Evolutionary conservation across 2,888 invertebrate species (phyloP).

Genomic region (Ochlodes sylvanus): DNA sequence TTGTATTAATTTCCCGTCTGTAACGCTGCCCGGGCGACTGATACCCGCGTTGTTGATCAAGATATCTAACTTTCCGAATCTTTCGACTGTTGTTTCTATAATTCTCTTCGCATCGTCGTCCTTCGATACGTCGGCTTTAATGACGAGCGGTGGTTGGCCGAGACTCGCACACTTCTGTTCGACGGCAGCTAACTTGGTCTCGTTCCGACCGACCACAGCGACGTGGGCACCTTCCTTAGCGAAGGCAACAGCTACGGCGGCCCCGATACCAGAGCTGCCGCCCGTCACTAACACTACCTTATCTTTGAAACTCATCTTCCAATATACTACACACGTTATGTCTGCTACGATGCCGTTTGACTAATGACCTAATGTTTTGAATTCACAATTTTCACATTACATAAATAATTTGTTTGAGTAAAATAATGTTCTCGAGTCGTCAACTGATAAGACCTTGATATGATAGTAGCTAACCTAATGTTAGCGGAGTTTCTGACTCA

Average conservation of each 20-base stretch:
- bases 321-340: neutral
- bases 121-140: slow-evolving; percentile 46
- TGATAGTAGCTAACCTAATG: no score
- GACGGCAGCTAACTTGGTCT: slow-evolving; percentile 6
- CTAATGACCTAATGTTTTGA: neutral
- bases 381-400: neutral
- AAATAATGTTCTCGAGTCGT: neutral
- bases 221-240: slow-evolving; percentile 57
- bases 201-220: slow-evolving; percentile 52
- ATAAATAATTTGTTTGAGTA: no score
- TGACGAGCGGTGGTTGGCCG: slow-evolving; percentile 43
- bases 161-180: slow-evolving; percentile 42
- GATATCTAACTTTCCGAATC: slow-evolving; percentile 52
- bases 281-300: slow-evolving; percentile 62
- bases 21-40: slow-evolving; percentile 37
- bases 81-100: slow-evolving; percentile 48
- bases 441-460: neutral
- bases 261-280: slow-evolving; percentile 63
- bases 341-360: neutral
- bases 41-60: slow-evolving; percentile 57
- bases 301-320: slow-evolving; percentile 49
- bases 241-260: slow-evolving; percentile 54
- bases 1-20: slow-evolving; percentile 37
- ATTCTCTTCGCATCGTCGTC: slow-evolving; percentile 39
- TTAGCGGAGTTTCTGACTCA: no score